Percentiles rank a stretch among this genome's conserved stretches.
These are phyloP conservation scores for Spicauda simplicius DNA, from an alignment of 2,888 invertebrate genomes.

Conservation along the genomic window DNA sequence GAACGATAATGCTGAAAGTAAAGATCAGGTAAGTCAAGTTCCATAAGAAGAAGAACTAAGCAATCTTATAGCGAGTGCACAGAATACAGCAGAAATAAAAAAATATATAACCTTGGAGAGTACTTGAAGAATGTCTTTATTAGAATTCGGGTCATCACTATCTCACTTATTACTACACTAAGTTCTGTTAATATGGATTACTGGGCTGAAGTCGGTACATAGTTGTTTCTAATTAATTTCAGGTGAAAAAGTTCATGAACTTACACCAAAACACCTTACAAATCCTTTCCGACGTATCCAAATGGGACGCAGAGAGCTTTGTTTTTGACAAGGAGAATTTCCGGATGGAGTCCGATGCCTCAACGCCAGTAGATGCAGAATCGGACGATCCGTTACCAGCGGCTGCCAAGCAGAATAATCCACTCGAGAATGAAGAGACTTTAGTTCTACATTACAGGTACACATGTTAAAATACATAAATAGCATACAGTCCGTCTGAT, in stretches of 20 bases:
- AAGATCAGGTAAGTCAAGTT: slow-evolving; percentile 66
- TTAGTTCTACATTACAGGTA: slow-evolving; percentile 81
- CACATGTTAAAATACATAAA: not conserved
- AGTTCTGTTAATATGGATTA: too few species aligned
- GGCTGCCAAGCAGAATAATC: slow-evolving; percentile 70
- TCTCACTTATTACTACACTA: too few species aligned
- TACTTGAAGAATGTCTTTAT: too few species aligned
- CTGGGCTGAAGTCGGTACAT: too few species aligned
- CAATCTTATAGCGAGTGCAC: not conserved
- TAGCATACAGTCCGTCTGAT: too few species aligned
- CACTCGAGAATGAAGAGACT: slow-evolving; percentile 77
- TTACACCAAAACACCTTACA: slow-evolving; percentile 85
- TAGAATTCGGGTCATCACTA: too few species aligned
- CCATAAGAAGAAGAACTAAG: not conserved
- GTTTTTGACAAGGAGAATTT: slow-evolving; percentile 85
- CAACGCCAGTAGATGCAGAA: slow-evolving; percentile 76
- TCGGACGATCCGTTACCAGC: slow-evolving; percentile 78
- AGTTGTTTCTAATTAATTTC: slow-evolving; percentile 17
- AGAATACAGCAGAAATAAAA: too few species aligned
- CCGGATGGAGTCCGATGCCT: slow-evolving; percentile 75
- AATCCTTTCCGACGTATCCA: slow-evolving; percentile 82
- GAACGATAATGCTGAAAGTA: slow-evolving; percentile 63
- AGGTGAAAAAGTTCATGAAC: slow-evolving; percentile 84
- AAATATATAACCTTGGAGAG: too few species aligned
- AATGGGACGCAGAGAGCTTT: slow-evolving; percentile 83